Evolutionary conservation across 2,797 vertebrate genomes (phyloP), one percentile per base, ranked within the genome.

Genomic region (Setipinna tenuifilis): DNA sequence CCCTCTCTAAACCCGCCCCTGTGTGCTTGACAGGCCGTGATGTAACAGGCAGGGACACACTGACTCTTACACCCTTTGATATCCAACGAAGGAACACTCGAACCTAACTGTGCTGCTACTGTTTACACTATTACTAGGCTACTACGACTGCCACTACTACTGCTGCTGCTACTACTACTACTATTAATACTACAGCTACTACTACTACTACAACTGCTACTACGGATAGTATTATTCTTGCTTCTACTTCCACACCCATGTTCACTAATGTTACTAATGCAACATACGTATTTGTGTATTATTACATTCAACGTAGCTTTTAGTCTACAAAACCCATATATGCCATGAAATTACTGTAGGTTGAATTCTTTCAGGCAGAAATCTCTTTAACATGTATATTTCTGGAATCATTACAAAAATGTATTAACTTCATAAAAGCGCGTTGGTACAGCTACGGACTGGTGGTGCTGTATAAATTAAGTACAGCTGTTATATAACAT

Each of bases 1-100:
- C 68, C 86, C 80, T 68, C 86, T 84, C 46, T 85, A 75, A 84
- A 86, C 44, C 68, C 86, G 81, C 68, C 87, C 85, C 59, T 84
- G 81, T 84, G 86, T 41, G 85, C 91, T 89, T 90, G 88, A 89
- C 87, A 91, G 87, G 28, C 50, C 88, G 93, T 95, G 95, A 95
- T 93, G 94, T 93, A 90, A 90, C 90, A 48, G 3, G 54, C 84
- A 87, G 94, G 91, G 91, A 92, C 83, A 86, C 90, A 93, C 89
- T 6, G 75, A 81, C 89, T 92, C 2, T 28, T 65, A 62, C 6
- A 1, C 12, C 31, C 2, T 11, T 2, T 12, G 0, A 1, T 19
- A 4, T 21, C 14, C 61, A 46, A 84, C 81, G 82, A 86, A 88
- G 78, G 6, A 78, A 21, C 35, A 78, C 16, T 44, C 16, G 44